Conservation (phyloP, 2,797 vertebrate species). For the Chelidonichthys spinosus region DNA sequence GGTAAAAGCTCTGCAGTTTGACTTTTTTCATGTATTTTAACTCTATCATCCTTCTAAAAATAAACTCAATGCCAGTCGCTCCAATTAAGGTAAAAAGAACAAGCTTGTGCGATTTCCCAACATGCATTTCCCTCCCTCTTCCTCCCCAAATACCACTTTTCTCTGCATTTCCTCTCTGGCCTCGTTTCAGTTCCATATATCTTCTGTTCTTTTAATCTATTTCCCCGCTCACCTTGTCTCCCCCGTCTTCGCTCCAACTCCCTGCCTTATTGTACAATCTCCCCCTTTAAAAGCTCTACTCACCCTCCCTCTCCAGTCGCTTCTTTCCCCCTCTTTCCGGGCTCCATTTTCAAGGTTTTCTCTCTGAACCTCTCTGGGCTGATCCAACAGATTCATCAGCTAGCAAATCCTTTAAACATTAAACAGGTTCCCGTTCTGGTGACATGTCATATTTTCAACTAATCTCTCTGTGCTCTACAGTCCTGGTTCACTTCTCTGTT, state of each 20-base stretch:
- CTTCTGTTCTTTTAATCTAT: conserved; percentile 57
- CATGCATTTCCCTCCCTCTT: conserved; percentile 24
- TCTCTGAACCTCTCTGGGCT: conserved; percentile 16
- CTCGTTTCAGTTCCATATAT: conserved; percentile 40
- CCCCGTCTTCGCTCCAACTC: not conserved
- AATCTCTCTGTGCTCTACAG: conserved; percentile 63
- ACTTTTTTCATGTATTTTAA: conserved; percentile 26
- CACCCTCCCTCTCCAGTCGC: not conserved
- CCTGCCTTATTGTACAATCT: conserved; percentile 3
- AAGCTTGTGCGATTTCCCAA: conserved; percentile 6
- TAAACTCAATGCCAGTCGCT: conserved; percentile 32
- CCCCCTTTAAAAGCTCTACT: conserved; percentile 24
- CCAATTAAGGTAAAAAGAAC: conserved; percentile 55
- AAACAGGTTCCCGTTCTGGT: conserved; percentile 54
- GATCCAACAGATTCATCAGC: conserved; percentile 52
- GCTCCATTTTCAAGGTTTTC: conserved; percentile 30
- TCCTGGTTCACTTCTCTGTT: conserved; percentile 26
- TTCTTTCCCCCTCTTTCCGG: conserved; percentile 8
- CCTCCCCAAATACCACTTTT: conserved; percentile 22
- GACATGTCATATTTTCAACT: conserved; percentile 60
- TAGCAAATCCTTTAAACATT: conserved; percentile 56
- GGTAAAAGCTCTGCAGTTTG: conserved; percentile 19
- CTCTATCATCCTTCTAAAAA: conserved; percentile 50
- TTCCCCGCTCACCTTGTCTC: conserved; percentile 51
- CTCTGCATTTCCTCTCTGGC: conserved; percentile 46